These are phyloP conservation scores for Drosophila kokeensis DNA, from an alignment of 2,888 invertebrate species.

Conservation along the genomic window DNA sequence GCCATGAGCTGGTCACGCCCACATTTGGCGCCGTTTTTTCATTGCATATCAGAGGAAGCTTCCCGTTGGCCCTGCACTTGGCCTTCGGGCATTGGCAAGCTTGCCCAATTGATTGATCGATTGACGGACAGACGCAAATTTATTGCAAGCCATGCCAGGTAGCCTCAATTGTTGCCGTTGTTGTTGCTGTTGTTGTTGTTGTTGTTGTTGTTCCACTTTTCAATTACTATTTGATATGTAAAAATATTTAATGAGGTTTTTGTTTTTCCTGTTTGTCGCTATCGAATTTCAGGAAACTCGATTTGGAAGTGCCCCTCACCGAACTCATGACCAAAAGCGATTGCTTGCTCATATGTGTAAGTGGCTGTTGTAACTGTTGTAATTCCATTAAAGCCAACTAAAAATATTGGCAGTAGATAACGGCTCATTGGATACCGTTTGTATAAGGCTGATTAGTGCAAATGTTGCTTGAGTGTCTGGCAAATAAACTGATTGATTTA, in stretches of 20 bases:
- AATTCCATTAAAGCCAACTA: slow-evolving; percentile 35
- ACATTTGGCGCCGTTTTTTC: slow-evolving; percentile 62
- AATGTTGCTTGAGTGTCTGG: slow-evolving; percentile 44
- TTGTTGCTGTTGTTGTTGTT: not conserved
- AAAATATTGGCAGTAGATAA: slow-evolving; percentile 19
- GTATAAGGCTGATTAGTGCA: slow-evolving; percentile 30
- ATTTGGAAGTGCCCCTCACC: slow-evolving; percentile 2
- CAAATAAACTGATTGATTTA: slow-evolving; percentile 53
- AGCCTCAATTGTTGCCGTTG: slow-evolving; percentile 8
- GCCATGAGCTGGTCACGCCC: slow-evolving; percentile 56
- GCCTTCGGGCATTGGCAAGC: slow-evolving; percentile 58
- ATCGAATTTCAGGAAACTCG: slow-evolving; percentile 36
- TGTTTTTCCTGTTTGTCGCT: slow-evolving; percentile 19
- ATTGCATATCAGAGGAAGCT: not conserved
- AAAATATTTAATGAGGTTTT: slow-evolving; percentile 63
- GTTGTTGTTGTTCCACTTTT: slow-evolving; percentile 15
- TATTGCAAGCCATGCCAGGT: slow-evolving; percentile 48
- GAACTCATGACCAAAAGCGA: slow-evolving; percentile 7
- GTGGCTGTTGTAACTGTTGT: slow-evolving; percentile 39
- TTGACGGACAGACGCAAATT: slow-evolving; percentile 46
- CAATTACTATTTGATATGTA: slow-evolving; percentile 51
- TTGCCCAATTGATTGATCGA: slow-evolving; percentile 64
- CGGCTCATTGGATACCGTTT: slow-evolving; percentile 35
- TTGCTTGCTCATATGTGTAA: slow-evolving; percentile 42
- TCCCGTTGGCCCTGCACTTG: slow-evolving; percentile 46